Conservation (phyloP, 2,888 invertebrate genomes). For the Escarpia spicata region DNA sequence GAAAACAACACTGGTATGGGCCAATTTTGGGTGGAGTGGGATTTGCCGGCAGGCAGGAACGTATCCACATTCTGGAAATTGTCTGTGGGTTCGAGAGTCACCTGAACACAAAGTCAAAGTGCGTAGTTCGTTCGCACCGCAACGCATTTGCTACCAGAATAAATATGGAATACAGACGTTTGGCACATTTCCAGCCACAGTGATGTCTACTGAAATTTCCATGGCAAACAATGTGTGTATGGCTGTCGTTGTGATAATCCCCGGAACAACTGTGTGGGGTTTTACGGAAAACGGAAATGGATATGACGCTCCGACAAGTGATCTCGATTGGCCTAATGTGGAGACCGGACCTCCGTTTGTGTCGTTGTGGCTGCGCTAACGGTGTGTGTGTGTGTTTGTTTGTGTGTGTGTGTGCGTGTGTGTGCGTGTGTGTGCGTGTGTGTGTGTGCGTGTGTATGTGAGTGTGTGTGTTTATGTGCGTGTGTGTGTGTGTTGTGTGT, state of each 20-base stretch:
- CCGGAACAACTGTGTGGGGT: background rate
- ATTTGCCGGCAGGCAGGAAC: background rate
- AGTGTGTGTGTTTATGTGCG: background rate
- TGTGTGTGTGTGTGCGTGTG: background rate
- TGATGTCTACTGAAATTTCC: background rate
- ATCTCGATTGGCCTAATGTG: background rate
- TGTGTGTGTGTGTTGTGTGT: background rate
- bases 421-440: background rate
- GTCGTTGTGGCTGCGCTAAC: background rate
- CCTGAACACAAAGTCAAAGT: background rate
- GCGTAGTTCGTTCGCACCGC: background rate
- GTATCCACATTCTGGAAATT: background rate
- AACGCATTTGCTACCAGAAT: background rate
- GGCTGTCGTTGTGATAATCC: background rate
- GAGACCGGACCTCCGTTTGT: background rate
- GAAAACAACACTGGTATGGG: background rate
- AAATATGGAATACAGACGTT: background rate
- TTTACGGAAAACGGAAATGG: background rate
- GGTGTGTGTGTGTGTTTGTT: background rate
- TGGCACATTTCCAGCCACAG: background rate
- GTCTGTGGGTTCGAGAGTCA: background rate
- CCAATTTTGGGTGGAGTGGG: background rate
- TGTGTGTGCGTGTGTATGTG: background rate
- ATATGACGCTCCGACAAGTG: background rate
- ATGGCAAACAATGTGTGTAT: background rate